Evolutionary conservation across 2,888 invertebrate species (phyloP).

Genomic region (Eilema sororculum): DNA sequence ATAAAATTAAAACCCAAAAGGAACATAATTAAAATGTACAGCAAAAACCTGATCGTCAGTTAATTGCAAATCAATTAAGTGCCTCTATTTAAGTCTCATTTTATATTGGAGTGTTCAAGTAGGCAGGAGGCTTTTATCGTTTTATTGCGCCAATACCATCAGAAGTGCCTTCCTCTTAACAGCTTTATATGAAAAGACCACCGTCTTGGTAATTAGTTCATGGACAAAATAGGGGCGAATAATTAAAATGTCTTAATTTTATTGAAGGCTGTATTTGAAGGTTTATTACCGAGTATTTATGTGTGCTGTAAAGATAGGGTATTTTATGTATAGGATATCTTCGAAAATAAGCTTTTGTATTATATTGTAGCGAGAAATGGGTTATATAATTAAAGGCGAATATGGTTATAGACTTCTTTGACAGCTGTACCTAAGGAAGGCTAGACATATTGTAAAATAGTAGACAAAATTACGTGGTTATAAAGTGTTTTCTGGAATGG

Average conservation of each 20-base stretch:
- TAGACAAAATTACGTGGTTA: background rate
- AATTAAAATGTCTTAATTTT: slow-evolving; percentile 86
- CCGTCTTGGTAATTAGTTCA: slow-evolving; percentile 66
- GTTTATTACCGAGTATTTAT: slow-evolving; percentile 74
- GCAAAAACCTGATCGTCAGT: slow-evolving; percentile 54
- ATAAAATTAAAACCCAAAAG: slow-evolving; percentile 26
- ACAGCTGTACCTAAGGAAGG: slow-evolving; percentile 2
- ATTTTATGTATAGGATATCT: slow-evolving; percentile 17
- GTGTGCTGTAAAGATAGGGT: slow-evolving; percentile 68
- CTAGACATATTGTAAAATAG: slow-evolving; percentile 10
- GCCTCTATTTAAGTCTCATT: slow-evolving; percentile 63
- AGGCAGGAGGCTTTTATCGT: slow-evolving; percentile 78
- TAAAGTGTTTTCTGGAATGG: background rate
- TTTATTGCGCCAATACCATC: slow-evolving; percentile 78
- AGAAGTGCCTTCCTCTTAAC: slow-evolving; percentile 76
- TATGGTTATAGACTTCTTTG: slow-evolving; percentile 8
- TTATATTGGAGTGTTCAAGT: slow-evolving; percentile 73
- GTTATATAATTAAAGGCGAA: slow-evolving; percentile 16
- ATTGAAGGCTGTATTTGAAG: slow-evolving; percentile 68
- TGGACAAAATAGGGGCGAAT: slow-evolving; percentile 83
- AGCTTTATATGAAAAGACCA: slow-evolving; percentile 85
- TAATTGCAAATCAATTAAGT: slow-evolving; percentile 72
- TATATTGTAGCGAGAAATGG: slow-evolving; percentile 15
- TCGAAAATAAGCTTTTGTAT: slow-evolving; percentile 17
- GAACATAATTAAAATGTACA: slow-evolving; percentile 47